Conservation (phyloP, 1,140 invertebrate species). For the Ostrea edulis region DNA sequence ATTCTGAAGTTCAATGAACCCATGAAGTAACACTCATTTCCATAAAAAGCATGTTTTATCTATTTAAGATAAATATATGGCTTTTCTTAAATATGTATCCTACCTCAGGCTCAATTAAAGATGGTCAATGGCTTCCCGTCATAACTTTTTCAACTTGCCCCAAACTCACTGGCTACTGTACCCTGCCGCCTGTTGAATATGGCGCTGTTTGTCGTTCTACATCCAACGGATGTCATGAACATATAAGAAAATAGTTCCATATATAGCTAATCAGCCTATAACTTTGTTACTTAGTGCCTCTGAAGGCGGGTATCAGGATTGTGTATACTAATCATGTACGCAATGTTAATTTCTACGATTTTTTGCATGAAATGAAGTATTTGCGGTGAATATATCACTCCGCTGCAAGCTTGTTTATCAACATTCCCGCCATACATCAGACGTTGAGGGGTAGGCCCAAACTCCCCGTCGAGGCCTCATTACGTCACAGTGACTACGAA, state of each 20-base stretch:
- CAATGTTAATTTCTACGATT: too few species aligned
- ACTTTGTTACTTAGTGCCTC: not conserved
- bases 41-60: too few species aligned
- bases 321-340: not conserved
- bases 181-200: not conserved
- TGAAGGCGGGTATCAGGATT: not conserved
- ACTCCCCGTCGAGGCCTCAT: too few species aligned
- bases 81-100: too few species aligned
- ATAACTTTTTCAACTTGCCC: too few species aligned
- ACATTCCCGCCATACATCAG: slow-evolving; percentile 26
- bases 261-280: not conserved
- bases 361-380: too few species aligned
- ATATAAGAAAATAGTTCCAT: not conserved
- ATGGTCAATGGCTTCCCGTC: too few species aligned
- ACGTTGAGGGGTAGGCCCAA: too few species aligned
- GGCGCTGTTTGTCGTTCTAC: not conserved
- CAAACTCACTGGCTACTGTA: too few species aligned
- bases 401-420: not conserved
- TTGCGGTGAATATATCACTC: not conserved
- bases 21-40: not conserved
- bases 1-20: not conserved
- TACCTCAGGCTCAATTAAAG: too few species aligned
- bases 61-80: too few species aligned
- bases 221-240: not conserved
- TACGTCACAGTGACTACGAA: too few species aligned